Evolutionary conservation across 2,797 vertebrate species (phyloP).

Genomic region (Sebastes vulpes): DNA sequence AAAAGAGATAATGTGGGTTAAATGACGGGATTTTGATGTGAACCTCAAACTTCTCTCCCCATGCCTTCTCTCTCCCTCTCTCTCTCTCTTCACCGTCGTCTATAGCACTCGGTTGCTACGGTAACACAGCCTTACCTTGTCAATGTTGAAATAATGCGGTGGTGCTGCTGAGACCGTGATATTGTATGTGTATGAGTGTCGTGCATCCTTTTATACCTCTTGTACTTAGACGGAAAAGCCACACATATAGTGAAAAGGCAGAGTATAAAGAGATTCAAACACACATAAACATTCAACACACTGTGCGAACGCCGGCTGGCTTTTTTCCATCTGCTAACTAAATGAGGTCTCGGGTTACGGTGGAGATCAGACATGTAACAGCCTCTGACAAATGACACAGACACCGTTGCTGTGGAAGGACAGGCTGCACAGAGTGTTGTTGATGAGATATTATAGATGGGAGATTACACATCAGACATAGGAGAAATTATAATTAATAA

Average conservation of each 20-base stretch:
- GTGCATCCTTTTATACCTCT: not conserved
- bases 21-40: conserved; percentile 33
- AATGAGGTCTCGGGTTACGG: conserved; percentile 55
- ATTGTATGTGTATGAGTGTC: conserved; percentile 12
- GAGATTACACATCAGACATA: not conserved
- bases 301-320: conserved; percentile 11
- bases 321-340: conserved; percentile 61
- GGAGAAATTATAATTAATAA: not conserved
- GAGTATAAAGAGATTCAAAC: not conserved
- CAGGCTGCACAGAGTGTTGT: not conserved
- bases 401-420: conserved; percentile 10
- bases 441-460: not conserved
- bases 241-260: not conserved
- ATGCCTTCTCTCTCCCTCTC: not conserved
- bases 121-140: conserved; percentile 59
- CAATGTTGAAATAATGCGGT: conserved; percentile 38
- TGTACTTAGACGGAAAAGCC: not conserved
- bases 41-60: conserved; percentile 46
- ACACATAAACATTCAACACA: not conserved
- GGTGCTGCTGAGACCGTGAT: conserved; percentile 17
- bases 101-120: conserved; percentile 52
- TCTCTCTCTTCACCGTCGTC: conserved; percentile 5
- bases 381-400: conserved; percentile 35
- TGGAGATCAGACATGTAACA: conserved; percentile 32
- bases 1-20: conserved; percentile 42